These are phyloP conservation scores for Caerostris extrusa DNA, from an alignment of 1,140 invertebrate species.

Conservation along the genomic window DNA sequence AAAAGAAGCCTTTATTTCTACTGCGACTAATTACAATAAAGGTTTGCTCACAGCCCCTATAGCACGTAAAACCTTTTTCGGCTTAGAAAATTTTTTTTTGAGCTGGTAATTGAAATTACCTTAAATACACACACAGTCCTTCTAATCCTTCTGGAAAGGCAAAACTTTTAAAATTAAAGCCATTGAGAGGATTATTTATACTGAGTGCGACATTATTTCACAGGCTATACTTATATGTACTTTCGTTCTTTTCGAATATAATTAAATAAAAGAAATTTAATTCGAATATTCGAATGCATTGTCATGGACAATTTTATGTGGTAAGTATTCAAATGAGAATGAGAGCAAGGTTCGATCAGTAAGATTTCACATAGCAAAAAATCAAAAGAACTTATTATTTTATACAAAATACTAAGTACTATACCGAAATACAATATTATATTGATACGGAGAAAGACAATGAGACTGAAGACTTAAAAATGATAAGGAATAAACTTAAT, in stretches of 20 bases:
- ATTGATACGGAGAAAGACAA: not conserved
- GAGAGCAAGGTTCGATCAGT: no score
- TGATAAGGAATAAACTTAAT: not conserved
- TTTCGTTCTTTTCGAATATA: not conserved
- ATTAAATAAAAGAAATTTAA: constrained; percentile 22
- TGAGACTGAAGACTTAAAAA: no score
- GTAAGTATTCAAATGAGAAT: no score
- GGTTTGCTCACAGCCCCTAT: not conserved
- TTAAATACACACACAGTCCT: not conserved
- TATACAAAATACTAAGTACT: not conserved
- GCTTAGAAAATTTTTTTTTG: not conserved
- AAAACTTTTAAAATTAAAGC: not conserved
- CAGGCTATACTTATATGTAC: not conserved
- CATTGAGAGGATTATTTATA: not conserved
- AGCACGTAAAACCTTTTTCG: not conserved
- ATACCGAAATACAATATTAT: not conserved
- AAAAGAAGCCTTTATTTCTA: not conserved
- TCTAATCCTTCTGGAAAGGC: not conserved
- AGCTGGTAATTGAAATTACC: constrained; percentile 4
- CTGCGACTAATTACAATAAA: not conserved
- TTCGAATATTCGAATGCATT: not conserved
- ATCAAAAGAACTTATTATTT: not conserved
- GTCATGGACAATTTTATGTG: no score
- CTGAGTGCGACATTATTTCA: not conserved
- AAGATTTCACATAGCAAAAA: not conserved